Conservation (phyloP, 2,113 vertebrate genomes). For the Hemibagrus wyckioides region DNA sequence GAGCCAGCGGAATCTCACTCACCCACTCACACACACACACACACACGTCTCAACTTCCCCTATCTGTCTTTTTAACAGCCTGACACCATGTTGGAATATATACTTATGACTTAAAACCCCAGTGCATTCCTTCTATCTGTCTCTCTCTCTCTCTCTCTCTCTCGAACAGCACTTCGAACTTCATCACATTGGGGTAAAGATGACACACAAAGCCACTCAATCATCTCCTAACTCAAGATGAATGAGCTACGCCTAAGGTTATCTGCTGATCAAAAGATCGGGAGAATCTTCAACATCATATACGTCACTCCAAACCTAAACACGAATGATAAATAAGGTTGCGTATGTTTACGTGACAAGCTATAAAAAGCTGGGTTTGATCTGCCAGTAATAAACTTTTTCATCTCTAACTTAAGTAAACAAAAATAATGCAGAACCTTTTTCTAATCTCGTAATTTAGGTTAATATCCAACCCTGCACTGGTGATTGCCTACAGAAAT, state of each 20-base stretch:
- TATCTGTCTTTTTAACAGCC: conserved; percentile 64
- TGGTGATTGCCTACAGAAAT: not conserved
- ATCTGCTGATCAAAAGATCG: not conserved
- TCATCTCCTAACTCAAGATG: conserved; percentile 2
- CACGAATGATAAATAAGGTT: not conserved
- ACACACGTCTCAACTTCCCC: conserved; percentile 58
- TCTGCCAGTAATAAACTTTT: not conserved
- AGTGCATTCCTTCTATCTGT: conserved; percentile 5
- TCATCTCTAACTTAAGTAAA: not conserved
- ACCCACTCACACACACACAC: conserved; percentile 49
- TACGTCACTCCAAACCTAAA: not conserved
- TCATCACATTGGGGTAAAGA: not conserved
- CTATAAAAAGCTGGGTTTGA: not conserved
- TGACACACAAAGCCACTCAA: not conserved
- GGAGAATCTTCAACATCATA: not conserved
- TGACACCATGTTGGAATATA: conserved; percentile 59
- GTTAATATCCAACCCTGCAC: not conserved
- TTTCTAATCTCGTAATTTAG: not conserved
- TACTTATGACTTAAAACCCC: conserved; percentile 33
- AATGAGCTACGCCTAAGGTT: not conserved
- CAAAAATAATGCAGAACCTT: not conserved
- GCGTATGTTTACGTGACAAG: not conserved
- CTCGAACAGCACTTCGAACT: conserved; percentile 10
- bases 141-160: not conserved
- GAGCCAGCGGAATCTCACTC: conserved; percentile 55